Evolutionary conservation across 2,113 vertebrate species (phyloP).

Genomic region (Condylura cristata): DNA sequence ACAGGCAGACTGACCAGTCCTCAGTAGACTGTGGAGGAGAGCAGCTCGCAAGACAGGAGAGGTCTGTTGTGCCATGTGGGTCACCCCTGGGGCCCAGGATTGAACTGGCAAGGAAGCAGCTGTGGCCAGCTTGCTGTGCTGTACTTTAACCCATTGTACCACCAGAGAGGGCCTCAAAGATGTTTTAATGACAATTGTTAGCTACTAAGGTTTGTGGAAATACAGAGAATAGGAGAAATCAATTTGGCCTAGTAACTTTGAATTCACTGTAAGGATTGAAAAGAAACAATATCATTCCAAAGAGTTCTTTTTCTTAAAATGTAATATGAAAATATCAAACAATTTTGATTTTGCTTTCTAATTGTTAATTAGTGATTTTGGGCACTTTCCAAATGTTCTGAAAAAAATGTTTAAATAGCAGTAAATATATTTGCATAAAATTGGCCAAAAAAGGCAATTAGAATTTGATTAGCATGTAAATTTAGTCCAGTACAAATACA

Average conservation of each 20-base stretch:
- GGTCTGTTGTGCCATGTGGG: no score
- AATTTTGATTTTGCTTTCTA: constrained; percentile 80
- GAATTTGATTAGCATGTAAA: constrained; percentile 89
- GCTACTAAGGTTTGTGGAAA: constrained; percentile 70
- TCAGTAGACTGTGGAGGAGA: no score
- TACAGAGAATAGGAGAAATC: constrained; percentile 57
- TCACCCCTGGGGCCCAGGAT: no score
- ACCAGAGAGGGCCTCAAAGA: constrained; percentile 65
- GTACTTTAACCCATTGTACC: no score
- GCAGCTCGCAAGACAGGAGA: no score
- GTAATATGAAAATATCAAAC: constrained; percentile 77
- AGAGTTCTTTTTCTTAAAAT: constrained; percentile 68
- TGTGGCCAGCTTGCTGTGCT: no score
- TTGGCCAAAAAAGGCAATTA: constrained; percentile 87
- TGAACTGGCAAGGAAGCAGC: no score
- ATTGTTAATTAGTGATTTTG: constrained; percentile 75
- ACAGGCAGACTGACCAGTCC: no score
- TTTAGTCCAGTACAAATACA: constrained; percentile 85
- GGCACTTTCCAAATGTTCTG: constrained; percentile 80
- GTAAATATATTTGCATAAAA: constrained; percentile 87
- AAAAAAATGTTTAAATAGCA: constrained; percentile 83
- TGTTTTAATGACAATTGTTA: constrained; percentile 72
- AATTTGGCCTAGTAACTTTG: constrained; percentile 75
- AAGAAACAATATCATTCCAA: constrained; percentile 72
- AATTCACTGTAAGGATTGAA: constrained; percentile 72